Percentiles rank a stretch among this genome's conserved stretches.
phyloP scores from a whole-genome alignment of 2,113 vertebrate species.

The Abramis brama region DNA sequence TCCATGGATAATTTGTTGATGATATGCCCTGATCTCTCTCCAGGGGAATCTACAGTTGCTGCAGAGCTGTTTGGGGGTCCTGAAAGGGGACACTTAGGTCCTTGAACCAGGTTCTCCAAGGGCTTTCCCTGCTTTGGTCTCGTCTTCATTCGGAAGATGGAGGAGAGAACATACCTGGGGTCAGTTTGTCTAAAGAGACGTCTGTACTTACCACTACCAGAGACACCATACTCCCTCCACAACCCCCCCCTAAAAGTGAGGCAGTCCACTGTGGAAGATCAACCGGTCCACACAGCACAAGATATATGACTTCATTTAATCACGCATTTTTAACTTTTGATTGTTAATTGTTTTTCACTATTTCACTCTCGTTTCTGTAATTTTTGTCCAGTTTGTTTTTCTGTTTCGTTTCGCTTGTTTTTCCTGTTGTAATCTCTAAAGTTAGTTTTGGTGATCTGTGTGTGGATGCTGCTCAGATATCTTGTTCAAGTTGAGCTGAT shows the following conservation, averaged over 20 bases:
- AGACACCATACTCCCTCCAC: conserved; percentile 64
- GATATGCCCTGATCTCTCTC: conserved; percentile 49
- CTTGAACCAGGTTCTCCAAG: conserved; percentile 69
- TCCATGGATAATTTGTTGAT: not conserved
- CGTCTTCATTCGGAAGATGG: conserved; percentile 65
- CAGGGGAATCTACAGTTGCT: conserved; percentile 95
- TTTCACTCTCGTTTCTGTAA: conserved; percentile 59
- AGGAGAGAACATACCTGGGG: conserved; percentile 67
- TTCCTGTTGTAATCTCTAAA: conserved; percentile 74
- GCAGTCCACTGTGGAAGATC: conserved; percentile 58
- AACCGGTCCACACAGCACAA: conserved; percentile 64
- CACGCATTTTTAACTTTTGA: conserved; percentile 68
- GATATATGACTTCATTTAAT: conserved; percentile 70
- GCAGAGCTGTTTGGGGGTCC: conserved; percentile 93
- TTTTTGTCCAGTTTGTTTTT: conserved; percentile 67
- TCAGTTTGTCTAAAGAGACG: conserved; percentile 71
- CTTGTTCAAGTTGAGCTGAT: conserved; percentile 70
- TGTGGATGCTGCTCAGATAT: conserved; percentile 73
- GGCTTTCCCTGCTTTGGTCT: conserved; percentile 81
- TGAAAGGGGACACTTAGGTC: conserved; percentile 93
- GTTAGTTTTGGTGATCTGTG: conserved; percentile 75
- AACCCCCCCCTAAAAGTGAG: conserved; percentile 57
- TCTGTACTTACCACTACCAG: conserved; percentile 70
- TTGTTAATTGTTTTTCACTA: conserved; percentile 75
- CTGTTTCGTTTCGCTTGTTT: conserved; percentile 69